These are phyloP conservation scores for Dolichomitus sp. DNA, from an alignment of 2,888 invertebrate genomes.

Conservation along the genomic window DNA sequence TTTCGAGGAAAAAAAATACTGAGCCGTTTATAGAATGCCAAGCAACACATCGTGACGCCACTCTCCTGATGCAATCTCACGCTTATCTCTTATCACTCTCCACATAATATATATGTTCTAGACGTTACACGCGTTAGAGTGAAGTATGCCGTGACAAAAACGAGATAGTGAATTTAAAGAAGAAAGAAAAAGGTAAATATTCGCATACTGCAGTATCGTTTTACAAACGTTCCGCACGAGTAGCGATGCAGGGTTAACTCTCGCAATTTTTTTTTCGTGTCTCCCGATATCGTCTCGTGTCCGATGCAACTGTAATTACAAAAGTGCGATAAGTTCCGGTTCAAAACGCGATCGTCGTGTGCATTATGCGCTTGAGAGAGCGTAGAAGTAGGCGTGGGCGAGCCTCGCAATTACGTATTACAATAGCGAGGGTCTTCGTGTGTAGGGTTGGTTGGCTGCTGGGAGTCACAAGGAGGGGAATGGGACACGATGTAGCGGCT, in stretches of 20 bases:
- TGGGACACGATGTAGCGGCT: neutral
- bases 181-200: conserved; percentile 31
- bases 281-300: conserved; percentile 34
- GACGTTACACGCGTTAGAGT: conserved; percentile 32
- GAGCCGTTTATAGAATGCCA: neutral
- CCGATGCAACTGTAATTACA: conserved; percentile 23
- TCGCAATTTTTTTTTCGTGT: conserved; percentile 33
- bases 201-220: neutral
- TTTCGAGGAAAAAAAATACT: neutral
- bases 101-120: conserved; percentile 12
- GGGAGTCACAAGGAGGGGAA: neutral
- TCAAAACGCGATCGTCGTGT: conserved; percentile 56
- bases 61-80: conserved; percentile 3
- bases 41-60: conserved; percentile 24
- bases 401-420: conserved; percentile 52
- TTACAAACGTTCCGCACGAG: conserved; percentile 19
- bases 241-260: neutral
- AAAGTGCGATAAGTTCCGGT: conserved; percentile 57
- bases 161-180: conserved; percentile 18
- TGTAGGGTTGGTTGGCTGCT: neutral
- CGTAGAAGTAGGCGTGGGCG: conserved; percentile 37
- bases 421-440: conserved; percentile 21
- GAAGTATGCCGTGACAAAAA: conserved; percentile 47
- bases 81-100: conserved; percentile 10
- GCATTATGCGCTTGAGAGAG: conserved; percentile 3